phyloP scores from a whole-genome alignment of 1,140 invertebrate species.

The Danaus melanippus region DNA sequence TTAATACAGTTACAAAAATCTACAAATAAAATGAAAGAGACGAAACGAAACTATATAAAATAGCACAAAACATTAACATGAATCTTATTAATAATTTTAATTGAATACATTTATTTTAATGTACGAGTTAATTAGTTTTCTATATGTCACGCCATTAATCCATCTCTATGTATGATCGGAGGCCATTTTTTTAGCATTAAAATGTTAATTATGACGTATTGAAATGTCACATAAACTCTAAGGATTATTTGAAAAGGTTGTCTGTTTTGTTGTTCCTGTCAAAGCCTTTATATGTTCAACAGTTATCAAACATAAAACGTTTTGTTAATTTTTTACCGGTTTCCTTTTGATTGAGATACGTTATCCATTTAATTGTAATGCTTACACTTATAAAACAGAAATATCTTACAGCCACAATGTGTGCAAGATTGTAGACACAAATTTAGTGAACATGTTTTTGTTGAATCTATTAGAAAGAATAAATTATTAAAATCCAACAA shows the following conservation, averaged over 20 bases:
- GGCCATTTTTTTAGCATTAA: constrained; percentile 5
- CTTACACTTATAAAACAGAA: too few species aligned
- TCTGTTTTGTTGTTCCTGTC: too few species aligned
- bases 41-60: background rate
- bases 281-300: background rate
- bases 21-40: background rate
- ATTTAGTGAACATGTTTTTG: too few species aligned
- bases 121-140: too few species aligned
- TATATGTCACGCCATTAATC: constrained; percentile 4
- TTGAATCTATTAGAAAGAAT: too few species aligned
- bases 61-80: background rate
- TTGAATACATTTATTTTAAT: too few species aligned
- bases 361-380: too few species aligned
- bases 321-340: background rate
- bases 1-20: background rate
- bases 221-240: constrained; percentile 7
- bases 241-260: constrained; percentile 8
- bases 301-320: background rate
- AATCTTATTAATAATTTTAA: too few species aligned
- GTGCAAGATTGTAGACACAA: too few species aligned
- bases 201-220: constrained; percentile 13
- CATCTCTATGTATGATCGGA: constrained; percentile 2
- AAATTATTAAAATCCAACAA: too few species aligned
- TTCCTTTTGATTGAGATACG: too few species aligned
- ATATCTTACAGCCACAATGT: too few species aligned